Percentiles rank a stretch among this genome's conserved stretches.
Evolutionary conservation across 2,888 invertebrate species (phyloP).

Genomic region (Papilio gigon): DNA sequence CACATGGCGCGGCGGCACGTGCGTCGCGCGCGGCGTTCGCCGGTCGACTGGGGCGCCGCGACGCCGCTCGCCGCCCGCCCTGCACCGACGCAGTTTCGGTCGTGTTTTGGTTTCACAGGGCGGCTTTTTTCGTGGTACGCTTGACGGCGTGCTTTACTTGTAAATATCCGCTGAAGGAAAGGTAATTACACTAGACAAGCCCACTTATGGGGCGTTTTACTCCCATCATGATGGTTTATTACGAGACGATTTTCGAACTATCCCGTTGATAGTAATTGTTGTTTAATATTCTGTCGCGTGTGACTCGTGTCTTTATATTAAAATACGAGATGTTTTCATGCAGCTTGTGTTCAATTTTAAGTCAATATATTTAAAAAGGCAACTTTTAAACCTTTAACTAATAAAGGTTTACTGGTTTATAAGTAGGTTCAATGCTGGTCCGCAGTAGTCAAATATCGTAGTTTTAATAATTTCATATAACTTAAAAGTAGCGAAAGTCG

Average conservation of each 20-base stretch:
- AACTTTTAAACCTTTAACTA: no score
- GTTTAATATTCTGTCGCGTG: no score
- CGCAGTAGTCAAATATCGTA: no score
- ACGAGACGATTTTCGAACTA: neutral
- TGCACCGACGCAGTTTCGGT: constrained; percentile 46
- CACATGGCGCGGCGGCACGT: constrained; percentile 59
- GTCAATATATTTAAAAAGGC: neutral
- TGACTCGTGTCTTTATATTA: no score
- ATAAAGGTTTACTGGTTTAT: neutral
- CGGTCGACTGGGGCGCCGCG: constrained; percentile 66
- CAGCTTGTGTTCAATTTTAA: neutral
- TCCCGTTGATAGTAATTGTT: no score
- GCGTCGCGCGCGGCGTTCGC: constrained; percentile 60
- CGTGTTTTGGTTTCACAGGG: constrained; percentile 51
- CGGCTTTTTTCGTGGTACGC: constrained; percentile 32
- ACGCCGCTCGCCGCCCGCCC: constrained; percentile 55
- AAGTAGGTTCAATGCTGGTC: neutral
- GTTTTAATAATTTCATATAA: neutral
- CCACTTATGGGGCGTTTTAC: neutral
- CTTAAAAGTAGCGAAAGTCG: neutral
- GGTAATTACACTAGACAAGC: constrained; percentile 7
- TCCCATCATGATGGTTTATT: neutral
- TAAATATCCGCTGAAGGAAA: neutral
- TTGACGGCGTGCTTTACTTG: constrained; percentile 25
- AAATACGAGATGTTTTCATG: neutral